Evolutionary conservation across 2,113 vertebrate species (phyloP), one percentile per base, ranked within the genome.

Genomic region (Charina bottae): DNA sequence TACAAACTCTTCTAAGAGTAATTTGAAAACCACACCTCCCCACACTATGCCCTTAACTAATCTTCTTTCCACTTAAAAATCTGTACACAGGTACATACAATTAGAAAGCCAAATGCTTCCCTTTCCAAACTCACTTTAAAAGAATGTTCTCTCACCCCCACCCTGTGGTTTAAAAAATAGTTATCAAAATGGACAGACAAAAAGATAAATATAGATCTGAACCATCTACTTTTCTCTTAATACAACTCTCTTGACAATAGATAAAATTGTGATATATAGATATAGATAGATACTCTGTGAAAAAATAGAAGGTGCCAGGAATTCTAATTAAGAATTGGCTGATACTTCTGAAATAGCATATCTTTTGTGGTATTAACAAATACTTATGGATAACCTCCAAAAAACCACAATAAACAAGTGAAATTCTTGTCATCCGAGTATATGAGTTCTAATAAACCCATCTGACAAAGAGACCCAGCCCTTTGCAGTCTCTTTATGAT

Each of bases 121-220:
- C 85, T 88, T 92, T 92, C 72, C 87, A 72, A 64, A 6, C 46
- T 64, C 28, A 33, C 46, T 89, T 89, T 85, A 84, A 84, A 89
- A 84, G 23, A 55, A 54, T 62, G 33, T 83, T 53, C 46, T 9
- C 12, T 64, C 23, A 10, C 17, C 85, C 24, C 90, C 83, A 53
- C 53, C 3, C 85, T 78, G 56, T 23, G 89, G 55, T 42, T 89
- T 89, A 55, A 87, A 92, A 92, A 92, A 92, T 89, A 92, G 72
- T 42, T 92, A 92, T 92, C 72, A 92, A 92, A 92, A 92, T n/a
- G 46, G 87, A 89, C 87, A 17, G 72, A 92, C n/a, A 64, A 89
- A 92, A 92, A 89, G 91, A 92, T 92, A 92, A 89, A 92, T 89
- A 89, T 92, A 92, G 78, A 23, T 92, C 78, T 89, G 37, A 37